Evolutionary conservation across 2,797 vertebrate genomes (phyloP), one percentile per base, ranked within the genome.

Genomic region (Thalassophryne amazonica): DNA sequence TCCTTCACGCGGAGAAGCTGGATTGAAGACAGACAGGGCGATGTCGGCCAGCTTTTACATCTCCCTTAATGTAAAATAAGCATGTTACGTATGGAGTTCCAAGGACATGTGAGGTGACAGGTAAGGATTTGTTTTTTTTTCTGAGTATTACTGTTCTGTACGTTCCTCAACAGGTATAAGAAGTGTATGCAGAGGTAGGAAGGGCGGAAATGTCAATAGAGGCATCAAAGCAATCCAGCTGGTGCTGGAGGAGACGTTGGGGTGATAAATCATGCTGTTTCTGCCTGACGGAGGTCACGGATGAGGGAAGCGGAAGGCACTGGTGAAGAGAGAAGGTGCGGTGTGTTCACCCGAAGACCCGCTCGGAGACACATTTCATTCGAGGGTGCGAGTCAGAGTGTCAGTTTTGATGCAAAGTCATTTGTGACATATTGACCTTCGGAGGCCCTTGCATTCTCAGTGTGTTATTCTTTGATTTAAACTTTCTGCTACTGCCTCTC

Each of bases 241-340:
- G 65, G 52, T 42, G 65, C 65, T 60, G 65, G 74, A 60, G 56
- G 72, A 61, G 56, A 76, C 80, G 84, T 73, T 69, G 81, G 73
- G 72, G 77, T 69, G 66, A 85, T 86, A 78, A 87, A 84, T 88
- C 84, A 82, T 76, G 65, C 58, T 54, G 63, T 50, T 79, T n/a
- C n/a, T n/a, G n/a, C 55, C 66, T 60, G 60, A 76, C 33, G 27
- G 70, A 77, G 79, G 78, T 86, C 63, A 62, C 38, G 5, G 59
- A 40, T 60, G 54, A 56, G 17, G 38, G 25, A 48, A 39, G 21
- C 22, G 36, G 31, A 32, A 22, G 39, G 23, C 56, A 11, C 36
- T 17, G 25, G 18, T 7, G 54, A 24, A n/a, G 18, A 21, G 55
- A 43, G 35, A 52, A 55, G 35, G 56, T 41, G 46, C 7, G 15